Percentiles rank a stretch among this genome's conserved stretches.
These are phyloP conservation scores for Ceratina australensis DNA, from an alignment of 1,140 invertebrate species.

Conservation along the genomic window DNA sequence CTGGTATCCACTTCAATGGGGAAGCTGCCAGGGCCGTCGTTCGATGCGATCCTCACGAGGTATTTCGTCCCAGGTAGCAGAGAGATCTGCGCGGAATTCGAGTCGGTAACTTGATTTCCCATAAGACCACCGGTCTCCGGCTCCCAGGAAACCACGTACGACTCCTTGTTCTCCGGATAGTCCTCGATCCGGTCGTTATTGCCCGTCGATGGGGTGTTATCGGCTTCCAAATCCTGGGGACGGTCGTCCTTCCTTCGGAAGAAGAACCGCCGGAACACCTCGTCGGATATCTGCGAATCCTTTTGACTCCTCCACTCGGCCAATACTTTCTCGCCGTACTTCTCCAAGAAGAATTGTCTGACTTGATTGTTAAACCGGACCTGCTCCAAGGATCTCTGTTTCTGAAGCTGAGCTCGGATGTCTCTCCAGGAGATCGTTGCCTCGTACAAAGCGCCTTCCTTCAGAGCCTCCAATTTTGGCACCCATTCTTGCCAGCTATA, in stretches of 20 bases:
- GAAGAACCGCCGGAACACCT: constrained; percentile 73
- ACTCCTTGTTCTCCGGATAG: constrained; percentile 53
- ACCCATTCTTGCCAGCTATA: constrained; percentile 77
- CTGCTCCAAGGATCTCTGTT: constrained; percentile 68
- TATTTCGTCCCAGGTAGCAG: constrained; percentile 74
- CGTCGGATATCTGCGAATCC: constrained; percentile 68
- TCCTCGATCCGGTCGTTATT: constrained; percentile 50
- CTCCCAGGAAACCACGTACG: constrained; percentile 76
- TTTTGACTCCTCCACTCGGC: constrained; percentile 69
- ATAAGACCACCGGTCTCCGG: constrained; percentile 74
- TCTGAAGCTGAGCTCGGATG: constrained; percentile 66
- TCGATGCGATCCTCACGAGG: constrained; percentile 73
- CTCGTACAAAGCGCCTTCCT: constrained; percentile 72
- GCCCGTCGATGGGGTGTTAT: constrained; percentile 62
- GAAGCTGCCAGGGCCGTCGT: constrained; percentile 76
- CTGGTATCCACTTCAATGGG: constrained; percentile 76
- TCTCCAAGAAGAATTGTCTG: constrained; percentile 72
- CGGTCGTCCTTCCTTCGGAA: constrained; percentile 68
- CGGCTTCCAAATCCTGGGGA: constrained; percentile 57
- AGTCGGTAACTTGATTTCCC: constrained; percentile 77
- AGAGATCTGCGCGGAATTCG: constrained; percentile 74
- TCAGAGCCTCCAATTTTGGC: constrained; percentile 71
- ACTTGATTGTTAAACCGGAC: constrained; percentile 73
- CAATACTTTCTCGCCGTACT: constrained; percentile 73
- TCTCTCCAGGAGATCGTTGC: constrained; percentile 75